phyloP scores from a whole-genome alignment of 1,140 invertebrate species.

The Drosophila sucinea region DNA sequence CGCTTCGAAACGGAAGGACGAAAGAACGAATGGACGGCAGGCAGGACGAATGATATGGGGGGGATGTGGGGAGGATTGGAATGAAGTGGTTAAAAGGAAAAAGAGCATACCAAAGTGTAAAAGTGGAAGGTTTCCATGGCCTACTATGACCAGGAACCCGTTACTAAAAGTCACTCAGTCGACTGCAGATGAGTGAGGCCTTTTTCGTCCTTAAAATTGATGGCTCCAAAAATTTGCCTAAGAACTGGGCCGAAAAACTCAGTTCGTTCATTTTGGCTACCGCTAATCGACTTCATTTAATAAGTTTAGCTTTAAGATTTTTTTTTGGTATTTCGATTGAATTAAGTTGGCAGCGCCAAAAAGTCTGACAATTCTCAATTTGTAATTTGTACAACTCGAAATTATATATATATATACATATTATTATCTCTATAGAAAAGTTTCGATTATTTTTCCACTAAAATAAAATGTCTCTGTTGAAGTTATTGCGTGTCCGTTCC shows the following conservation, averaged over 20 bases:
- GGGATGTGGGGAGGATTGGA: not conserved
- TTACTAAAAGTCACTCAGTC: conserved; percentile 22
- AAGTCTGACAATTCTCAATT: conserved; percentile 12
- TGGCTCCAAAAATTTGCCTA: conserved; percentile 6
- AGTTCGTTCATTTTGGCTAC: not conserved
- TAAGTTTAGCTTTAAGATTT: not conserved
- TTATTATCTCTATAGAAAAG: not conserved
- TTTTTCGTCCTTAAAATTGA: conserved; percentile 20
- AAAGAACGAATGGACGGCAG: not conserved
- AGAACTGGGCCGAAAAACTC: not conserved
- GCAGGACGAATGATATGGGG: not conserved
- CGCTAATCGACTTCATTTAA: conserved; percentile 12
- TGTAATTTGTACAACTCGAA: conserved; percentile 2
- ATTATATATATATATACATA: not conserved
- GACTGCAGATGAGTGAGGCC: not conserved
- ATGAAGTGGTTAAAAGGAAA: not conserved
- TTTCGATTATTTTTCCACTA: not conserved
- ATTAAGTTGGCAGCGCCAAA: conserved; percentile 34
- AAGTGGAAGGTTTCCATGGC: not conserved
- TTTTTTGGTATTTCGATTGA: not conserved
- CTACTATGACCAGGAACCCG: not conserved
- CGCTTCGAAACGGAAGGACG: not conserved
- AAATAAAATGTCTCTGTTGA: conserved; percentile 42
- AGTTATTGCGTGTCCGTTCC: conserved; percentile 10
- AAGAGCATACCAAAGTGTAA: not conserved